Evolutionary conservation across 2,888 invertebrate species (phyloP), one percentile per base, ranked within the genome.

Genomic region (Ichneumoninae sp.): DNA sequence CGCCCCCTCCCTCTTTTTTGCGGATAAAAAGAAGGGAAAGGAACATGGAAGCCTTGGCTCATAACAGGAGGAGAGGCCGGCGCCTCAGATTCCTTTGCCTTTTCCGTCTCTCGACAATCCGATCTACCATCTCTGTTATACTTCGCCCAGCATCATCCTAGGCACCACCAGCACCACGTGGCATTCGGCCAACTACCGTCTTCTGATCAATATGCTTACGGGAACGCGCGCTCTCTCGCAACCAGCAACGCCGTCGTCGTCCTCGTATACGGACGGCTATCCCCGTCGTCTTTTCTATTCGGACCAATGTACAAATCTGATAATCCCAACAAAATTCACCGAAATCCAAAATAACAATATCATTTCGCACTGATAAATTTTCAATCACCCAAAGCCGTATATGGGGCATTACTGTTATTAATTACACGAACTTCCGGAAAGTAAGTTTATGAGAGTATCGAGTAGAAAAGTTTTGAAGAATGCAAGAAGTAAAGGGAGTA

Each of bases 131-230:
- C 75, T 80, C 83, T 54, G 70, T 83, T 78, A 66, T 65, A 85
- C 86, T 81, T 92, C 89, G 90, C 90, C 89, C 91, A 93, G 93
- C 92, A 93, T 93, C 93, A 82, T 70, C 76, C 77, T 65, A 60
- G 66, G 47, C 68, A 78, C 78, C 65, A 81, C 78, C 82, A 80
- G 83, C 85, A 87, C 93, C 93, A 93, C 92, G 93, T 93, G 93
- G 93, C 93, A 93, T 93, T 90, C 91, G 92, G 93, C 93, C 93
- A 93, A 93, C 93, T 93, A 93, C 93, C 91, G 92, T 92, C 93
- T 93, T 91, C 93, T 93, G 93, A 93, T 93, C 93, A 93, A 93
- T 93, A 93, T 93, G 93, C 93, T 93, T 93, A 89, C 90, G 89
- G 87, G 90, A 89, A 89, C 87, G 88, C 85, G 81, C 81, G 83